Percentiles rank a stretch among this genome's conserved stretches.
phyloP scores from a whole-genome alignment of 1,140 invertebrate genomes.

The Drosophila parabipectinata region DNA sequence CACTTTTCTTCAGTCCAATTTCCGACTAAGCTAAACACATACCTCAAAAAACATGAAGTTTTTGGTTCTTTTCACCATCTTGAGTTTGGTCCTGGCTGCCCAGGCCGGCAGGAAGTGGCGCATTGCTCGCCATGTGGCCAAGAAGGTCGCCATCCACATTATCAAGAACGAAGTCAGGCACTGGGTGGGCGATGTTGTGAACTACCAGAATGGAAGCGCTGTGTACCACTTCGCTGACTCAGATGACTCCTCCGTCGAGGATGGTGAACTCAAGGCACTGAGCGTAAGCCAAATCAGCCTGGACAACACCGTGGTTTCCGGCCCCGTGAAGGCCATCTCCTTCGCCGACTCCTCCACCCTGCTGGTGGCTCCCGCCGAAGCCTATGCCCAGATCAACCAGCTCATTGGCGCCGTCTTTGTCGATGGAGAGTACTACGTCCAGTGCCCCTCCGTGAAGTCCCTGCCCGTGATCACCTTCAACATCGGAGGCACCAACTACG shows the following conservation, averaged over 20 bases:
- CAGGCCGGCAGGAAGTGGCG: conserved; percentile 22
- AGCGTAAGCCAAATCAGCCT: conserved; percentile 53
- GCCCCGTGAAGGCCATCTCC: conserved; percentile 88
- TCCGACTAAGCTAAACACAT: not conserved
- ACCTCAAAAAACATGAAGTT: conserved; percentile 53
- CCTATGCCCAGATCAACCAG: conserved; percentile 46
- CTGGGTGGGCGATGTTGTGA: conserved; percentile 11
- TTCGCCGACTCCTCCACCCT: conserved; percentile 91
- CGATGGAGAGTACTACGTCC: conserved; percentile 55
- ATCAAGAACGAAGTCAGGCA: conserved; percentile 60
- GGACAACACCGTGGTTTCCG: conserved; percentile 72
- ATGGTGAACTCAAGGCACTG: conserved; percentile 44
- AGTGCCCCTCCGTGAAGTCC: conserved; percentile 41
- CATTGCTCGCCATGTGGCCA: conserved; percentile 24
- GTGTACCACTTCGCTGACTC: conserved; percentile 14
- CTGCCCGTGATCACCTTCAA: conserved; percentile 61
- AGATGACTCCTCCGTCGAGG: conserved; percentile 18
- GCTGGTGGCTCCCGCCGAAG: conserved; percentile 87
- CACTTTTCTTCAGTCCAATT: not conserved
- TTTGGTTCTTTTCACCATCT: conserved; percentile 42
- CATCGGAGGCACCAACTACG: conserved; percentile 57
- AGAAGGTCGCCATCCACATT: conserved; percentile 22
- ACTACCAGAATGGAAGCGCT: conserved; percentile 30
- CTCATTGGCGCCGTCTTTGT: conserved; percentile 43
- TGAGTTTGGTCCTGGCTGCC: conserved; percentile 47